phyloP scores from a whole-genome alignment of 2,888 invertebrate genomes.

The Sphaerophoria taeniata region DNA sequence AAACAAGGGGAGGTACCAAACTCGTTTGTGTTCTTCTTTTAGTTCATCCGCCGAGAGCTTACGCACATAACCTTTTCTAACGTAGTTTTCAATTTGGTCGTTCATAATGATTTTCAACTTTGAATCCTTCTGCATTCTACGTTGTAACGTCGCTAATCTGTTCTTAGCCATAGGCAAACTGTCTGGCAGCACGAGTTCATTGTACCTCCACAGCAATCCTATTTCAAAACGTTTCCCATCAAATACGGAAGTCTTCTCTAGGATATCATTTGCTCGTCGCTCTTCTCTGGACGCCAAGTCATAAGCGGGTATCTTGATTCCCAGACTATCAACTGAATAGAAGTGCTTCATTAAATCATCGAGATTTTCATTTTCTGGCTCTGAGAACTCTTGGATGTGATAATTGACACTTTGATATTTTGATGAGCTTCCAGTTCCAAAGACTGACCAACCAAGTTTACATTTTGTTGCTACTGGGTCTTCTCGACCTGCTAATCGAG shows the following conservation, averaged over 20 bases:
- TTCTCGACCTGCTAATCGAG: not conserved
- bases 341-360: not conserved
- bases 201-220: slow-evolving; percentile 44
- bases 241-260: slow-evolving; percentile 17
- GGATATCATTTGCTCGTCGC: slow-evolving; percentile 13
- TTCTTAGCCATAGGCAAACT: slow-evolving; percentile 67
- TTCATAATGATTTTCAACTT: slow-evolving; percentile 51
- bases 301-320: slow-evolving; percentile 2
- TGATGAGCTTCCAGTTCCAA: not conserved
- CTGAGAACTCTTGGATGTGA: not conserved
- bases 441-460: slow-evolving; percentile 12
- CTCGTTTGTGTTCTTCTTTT: not conserved
- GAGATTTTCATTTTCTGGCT: slow-evolving; percentile 5
- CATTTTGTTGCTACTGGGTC: slow-evolving; percentile 11
- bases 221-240: slow-evolving; percentile 25
- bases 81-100: slow-evolving; percentile 60
- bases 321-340: slow-evolving; percentile 1
- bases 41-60: slow-evolving; percentile 48
- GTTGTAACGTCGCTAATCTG: slow-evolving; percentile 65
- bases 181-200: slow-evolving; percentile 19
- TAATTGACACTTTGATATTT: slow-evolving; percentile 10
- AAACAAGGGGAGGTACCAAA: slow-evolving; percentile 8
- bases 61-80: slow-evolving; percentile 16
- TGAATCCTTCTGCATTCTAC: slow-evolving; percentile 45
- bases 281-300: slow-evolving; percentile 29